Evolutionary conservation across 2,113 vertebrate species (phyloP).

Genomic region (Gymnobelideus leadbeateri): DNA sequence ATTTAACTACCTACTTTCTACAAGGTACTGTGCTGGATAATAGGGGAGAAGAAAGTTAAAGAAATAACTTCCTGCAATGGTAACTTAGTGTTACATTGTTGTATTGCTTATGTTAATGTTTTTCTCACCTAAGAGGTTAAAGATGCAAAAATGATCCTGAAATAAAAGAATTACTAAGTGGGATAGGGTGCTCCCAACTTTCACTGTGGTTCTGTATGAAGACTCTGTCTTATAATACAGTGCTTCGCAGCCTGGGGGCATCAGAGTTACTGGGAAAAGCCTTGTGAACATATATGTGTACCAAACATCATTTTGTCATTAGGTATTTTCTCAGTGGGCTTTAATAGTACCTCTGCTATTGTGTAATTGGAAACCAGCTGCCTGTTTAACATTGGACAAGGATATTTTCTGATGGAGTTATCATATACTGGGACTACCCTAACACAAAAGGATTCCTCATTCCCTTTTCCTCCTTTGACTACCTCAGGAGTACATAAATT

Average conservation of each 20-base stretch:
- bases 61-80: background rate
- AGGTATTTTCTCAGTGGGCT: no score
- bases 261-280: no score
- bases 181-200: background rate
- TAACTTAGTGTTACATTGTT: background rate
- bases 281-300: no score
- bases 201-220: background rate
- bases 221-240: no score
- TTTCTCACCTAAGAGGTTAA: conserved; percentile 6
- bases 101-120: conserved; percentile 19
- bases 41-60: background rate
- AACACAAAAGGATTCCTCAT: background rate
- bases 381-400: background rate
- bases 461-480: background rate
- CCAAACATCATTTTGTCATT: no score
- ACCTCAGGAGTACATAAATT: conserved; percentile 13
- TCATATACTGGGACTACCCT: background rate
- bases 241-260: background rate
- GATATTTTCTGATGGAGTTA: background rate
- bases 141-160: background rate
- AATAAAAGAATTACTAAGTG: background rate
- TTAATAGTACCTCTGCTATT: no score
- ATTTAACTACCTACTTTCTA: background rate
- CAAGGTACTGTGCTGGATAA: background rate
- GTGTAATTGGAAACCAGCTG: background rate